phyloP scores from a whole-genome alignment of 2,888 invertebrate genomes.

The Ectemnius lituratus region DNA sequence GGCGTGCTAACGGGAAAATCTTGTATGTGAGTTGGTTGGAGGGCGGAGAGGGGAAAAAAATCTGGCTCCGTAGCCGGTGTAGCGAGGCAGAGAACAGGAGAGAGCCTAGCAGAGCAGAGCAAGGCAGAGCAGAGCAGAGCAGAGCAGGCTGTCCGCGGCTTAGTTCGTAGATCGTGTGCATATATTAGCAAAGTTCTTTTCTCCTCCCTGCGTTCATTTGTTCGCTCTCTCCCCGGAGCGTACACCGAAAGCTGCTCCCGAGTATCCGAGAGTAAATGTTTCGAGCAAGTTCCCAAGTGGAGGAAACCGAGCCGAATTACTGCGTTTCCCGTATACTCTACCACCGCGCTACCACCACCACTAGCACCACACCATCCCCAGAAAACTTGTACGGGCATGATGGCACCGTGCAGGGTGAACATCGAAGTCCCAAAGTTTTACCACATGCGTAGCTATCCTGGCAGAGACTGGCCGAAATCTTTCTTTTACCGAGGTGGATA shows the following conservation, averaged over 20 bases:
- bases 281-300: constrained; percentile 26
- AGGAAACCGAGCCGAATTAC: constrained; percentile 28
- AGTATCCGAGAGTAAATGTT: constrained; percentile 37
- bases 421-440: no score
- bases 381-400: no score
- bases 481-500: no score
- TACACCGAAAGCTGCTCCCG: constrained; percentile 15
- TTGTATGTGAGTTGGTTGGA: not conserved
- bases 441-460: no score
- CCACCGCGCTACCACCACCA: not conserved
- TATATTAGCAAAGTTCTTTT: constrained; percentile 40
- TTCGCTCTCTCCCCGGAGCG: constrained; percentile 15
- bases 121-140: not conserved
- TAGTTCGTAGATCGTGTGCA: constrained; percentile 17
- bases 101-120: no score
- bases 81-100: not conserved
- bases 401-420: no score
- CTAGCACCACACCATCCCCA: no score
- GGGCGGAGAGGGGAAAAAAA: not conserved
- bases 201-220: constrained; percentile 36
- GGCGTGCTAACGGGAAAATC: not conserved
- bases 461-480: no score
- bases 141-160: not conserved
- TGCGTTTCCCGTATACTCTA: constrained; percentile 15
- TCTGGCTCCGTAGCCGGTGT: not conserved